Percentiles rank a stretch among this genome's conserved stretches.
phyloP scores from a whole-genome alignment of 2,888 invertebrate genomes.

The Acleris sparsana region DNA sequence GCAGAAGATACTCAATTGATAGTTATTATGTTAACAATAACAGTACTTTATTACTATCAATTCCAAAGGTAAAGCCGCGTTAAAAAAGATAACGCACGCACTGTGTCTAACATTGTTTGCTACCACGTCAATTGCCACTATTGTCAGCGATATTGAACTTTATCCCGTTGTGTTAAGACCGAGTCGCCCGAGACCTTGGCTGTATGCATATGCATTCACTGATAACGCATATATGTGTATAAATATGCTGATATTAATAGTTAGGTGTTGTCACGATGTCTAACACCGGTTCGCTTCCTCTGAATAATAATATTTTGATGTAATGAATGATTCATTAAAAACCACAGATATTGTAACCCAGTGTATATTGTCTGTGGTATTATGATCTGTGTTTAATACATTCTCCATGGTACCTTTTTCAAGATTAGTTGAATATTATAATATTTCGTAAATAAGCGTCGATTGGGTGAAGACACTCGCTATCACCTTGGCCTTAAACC shows the following conservation, averaged over 20 bases:
- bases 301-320: no score
- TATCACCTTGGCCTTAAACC: no score
- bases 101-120: slow-evolving; percentile 3
- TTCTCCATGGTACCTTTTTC: no score
- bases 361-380: no score
- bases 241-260: background rate
- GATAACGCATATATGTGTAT: slow-evolving; percentile 6
- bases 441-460: no score
- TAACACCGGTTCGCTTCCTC: no score
- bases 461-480: no score
- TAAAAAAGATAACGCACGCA: slow-evolving; percentile 16
- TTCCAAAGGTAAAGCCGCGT: background rate
- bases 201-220: background rate
- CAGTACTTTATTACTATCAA: background rate
- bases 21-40: background rate
- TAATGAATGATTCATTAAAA: no score
- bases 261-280: background rate
- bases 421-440: no score
- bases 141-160: background rate
- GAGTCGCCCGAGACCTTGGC: background rate
- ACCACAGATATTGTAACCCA: no score
- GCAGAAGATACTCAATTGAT: no score
- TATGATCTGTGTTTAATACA: no score
- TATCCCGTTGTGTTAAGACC: background rate
- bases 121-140: background rate